These are phyloP conservation scores for Tachina grossa DNA, from an alignment of 2,888 invertebrate species.

Conservation along the genomic window DNA sequence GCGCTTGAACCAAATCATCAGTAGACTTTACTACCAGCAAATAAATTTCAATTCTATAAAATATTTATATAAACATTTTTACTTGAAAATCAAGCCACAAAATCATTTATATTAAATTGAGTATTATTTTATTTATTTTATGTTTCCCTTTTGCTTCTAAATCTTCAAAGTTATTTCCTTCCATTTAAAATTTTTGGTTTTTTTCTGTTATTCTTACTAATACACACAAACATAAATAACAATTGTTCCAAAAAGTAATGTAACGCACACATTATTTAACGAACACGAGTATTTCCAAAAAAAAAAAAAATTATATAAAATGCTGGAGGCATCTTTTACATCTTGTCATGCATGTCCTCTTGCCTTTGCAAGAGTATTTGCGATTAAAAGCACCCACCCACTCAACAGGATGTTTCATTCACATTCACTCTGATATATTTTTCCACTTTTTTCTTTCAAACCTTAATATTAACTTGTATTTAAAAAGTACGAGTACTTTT, in stretches of 20 bases:
- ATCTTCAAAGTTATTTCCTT: slow-evolving; percentile 4
- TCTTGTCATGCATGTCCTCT: slow-evolving; percentile 1
- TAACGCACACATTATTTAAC: neutral
- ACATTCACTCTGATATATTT: neutral
- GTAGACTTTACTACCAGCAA: no score
- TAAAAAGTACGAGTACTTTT: neutral
- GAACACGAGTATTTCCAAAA: neutral
- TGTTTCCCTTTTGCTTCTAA: neutral
- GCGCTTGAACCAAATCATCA: no score
- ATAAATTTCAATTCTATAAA: no score
- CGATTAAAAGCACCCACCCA: slow-evolving; percentile 5
- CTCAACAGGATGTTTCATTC: neutral
- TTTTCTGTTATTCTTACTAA: neutral
- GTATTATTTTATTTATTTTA: neutral
- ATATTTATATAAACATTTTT: neutral
- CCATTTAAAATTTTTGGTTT: neutral
- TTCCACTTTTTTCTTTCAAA: neutral
- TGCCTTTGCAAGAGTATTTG: neutral
- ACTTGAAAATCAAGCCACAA: slow-evolving; percentile 8
- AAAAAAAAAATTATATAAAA: neutral
- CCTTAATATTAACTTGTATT: slow-evolving; percentile 19
- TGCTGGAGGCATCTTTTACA: neutral
- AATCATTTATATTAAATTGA: slow-evolving; percentile 3
- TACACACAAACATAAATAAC: no score
- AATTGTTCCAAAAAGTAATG: neutral